Base-by-base conservation (phyloP, 2,888 invertebrate genomes). In the Lasiommata megera region DNA sequence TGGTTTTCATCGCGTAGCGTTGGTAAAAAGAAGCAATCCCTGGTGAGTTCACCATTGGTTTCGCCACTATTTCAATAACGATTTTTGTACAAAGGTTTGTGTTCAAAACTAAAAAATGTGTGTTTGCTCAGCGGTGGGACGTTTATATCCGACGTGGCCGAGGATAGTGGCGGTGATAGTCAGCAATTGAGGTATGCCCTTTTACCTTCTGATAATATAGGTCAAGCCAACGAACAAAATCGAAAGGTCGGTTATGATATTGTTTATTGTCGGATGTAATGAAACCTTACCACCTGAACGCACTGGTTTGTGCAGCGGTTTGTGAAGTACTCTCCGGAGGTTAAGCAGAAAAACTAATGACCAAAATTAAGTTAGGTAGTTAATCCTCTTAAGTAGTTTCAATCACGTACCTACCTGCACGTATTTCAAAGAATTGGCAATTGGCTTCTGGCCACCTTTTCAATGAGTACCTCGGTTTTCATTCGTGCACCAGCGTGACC, bases 11-110 rank as follows among this genome's bases (percentile, higher is more conserved):
- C 57, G 58, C 34, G 11, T 38, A 51, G 43, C 41, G 58, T 56
- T 63, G 66, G 34, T 11, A 34, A 67, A 64, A 56, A 63, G 63
- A 63, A 56, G 61, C 57, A 53, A 56, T 65, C 61, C 66, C 63
- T 48, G 63, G 63, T 66, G 67, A 60, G 65, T 54, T 60, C 60
- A 63, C 68, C 63, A 67, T 70, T 68, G 67, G 65, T 66, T 67
- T 60, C 51, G 51, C 62, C 62, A 67, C 58, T 64, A 64, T 65
- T 63, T 64, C 63, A 63, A 61, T 63, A 62, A 29, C 9, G 34
- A 34, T 11, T 9, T 43, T 23, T n/a, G 14, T 43, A 43, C 5
- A 43, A 9, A 18, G 6, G n/a, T 23, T 43, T 34, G 5, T 23
- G 23, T 23, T 23, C 23, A 23, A 5, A 23, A 23, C 23, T 23